Evolutionary conservation across 2,888 invertebrate species (phyloP).

Genomic region (Bimastos eiseni): DNA sequence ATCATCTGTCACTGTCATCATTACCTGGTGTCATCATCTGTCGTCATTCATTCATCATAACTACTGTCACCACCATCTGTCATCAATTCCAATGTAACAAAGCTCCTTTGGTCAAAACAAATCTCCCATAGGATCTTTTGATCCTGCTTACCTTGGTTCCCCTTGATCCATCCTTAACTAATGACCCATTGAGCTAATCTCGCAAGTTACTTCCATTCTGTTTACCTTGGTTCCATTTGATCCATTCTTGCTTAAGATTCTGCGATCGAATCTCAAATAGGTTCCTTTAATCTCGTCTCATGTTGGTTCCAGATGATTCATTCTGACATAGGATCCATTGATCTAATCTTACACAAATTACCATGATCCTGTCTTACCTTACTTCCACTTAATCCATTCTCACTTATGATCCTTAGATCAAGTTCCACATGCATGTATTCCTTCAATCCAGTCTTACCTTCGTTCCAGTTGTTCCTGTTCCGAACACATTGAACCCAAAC

Average conservation of each 20-base stretch:
- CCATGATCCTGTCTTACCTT: background rate
- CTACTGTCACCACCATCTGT: background rate
- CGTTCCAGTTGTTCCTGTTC: background rate
- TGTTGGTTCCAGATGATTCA: background rate
- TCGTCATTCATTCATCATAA: constrained; percentile 22
- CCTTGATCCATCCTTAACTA: no score
- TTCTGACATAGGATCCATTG: background rate
- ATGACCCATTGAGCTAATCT: background rate
- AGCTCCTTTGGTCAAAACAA: no score
- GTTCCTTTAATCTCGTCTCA: background rate
- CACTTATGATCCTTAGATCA: no score
- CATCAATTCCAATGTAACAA: no score
- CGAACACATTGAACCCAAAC: background rate
- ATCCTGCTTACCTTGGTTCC: no score
- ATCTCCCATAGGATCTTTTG: no score
- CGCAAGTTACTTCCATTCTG: background rate
- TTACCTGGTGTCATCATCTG: background rate
- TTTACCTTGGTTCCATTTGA: background rate
- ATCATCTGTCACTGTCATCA: background rate
- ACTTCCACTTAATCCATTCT: background rate
- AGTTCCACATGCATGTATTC: no score
- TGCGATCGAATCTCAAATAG: background rate
- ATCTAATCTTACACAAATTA: background rate
- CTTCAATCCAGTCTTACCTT: background rate
- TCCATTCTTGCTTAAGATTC: background rate